Conservation (phyloP, 2,888 invertebrate genomes). For the Lamellibrachia columna region DNA sequence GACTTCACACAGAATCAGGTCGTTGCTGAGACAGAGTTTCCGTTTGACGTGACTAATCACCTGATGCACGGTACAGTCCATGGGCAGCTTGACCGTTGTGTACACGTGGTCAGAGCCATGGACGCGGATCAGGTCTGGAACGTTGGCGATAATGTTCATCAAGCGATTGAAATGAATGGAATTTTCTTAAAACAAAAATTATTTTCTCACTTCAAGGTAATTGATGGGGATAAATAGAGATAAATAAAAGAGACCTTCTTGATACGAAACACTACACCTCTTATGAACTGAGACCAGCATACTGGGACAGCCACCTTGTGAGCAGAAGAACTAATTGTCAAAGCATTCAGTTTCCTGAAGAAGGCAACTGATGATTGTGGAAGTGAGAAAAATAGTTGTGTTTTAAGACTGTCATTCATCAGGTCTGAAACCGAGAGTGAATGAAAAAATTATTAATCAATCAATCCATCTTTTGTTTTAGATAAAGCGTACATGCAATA, state of each 20-base stretch:
- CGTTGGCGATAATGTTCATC: conserved; percentile 26
- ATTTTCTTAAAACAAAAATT: conserved; percentile 19
- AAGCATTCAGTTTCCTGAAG: no score
- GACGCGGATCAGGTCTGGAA: conserved; percentile 79
- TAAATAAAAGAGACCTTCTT: no score
- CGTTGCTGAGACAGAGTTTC: conserved; percentile 77
- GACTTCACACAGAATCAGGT: conserved; percentile 79
- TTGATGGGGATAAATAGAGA: no score
- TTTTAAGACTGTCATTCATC: no score
- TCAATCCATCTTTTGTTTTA: background rate
- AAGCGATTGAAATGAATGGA: background rate
- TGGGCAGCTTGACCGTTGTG: conserved; percentile 78
- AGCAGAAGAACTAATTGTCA: no score
- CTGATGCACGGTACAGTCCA: conserved; percentile 77
- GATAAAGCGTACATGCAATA: no score
- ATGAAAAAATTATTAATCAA: background rate
- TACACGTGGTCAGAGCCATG: conserved; percentile 85
- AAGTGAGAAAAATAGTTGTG: no score
- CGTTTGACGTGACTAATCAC: conserved; percentile 79
- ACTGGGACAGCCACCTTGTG: no score
- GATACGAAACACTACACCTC: no score
- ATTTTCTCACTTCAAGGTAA: conserved; percentile 29
- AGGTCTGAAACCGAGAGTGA: background rate
- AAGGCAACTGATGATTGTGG: no score
- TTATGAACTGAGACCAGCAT: no score